These are phyloP conservation scores for Linnaemya vulpina DNA, from an alignment of 2,888 invertebrate genomes.

Conservation along the genomic window DNA sequence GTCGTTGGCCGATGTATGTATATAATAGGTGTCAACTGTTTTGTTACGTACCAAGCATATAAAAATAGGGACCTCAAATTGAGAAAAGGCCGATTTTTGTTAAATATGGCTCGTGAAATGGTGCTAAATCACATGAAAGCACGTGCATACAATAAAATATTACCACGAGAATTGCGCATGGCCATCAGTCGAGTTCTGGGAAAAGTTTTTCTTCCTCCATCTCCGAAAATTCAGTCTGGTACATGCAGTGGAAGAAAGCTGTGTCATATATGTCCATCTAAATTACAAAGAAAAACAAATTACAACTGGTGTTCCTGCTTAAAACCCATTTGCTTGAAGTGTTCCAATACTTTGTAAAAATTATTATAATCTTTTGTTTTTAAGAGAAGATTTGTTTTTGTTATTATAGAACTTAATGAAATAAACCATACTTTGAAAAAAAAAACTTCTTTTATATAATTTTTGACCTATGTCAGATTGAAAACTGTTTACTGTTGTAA, in stretches of 20 bases:
- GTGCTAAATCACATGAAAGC: conserved; percentile 63
- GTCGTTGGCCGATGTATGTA: conserved; percentile 68
- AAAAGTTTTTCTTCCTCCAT: conserved; percentile 63
- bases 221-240: conserved; percentile 55
- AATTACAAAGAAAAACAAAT: conserved; percentile 36
- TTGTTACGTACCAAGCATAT: conserved; percentile 62
- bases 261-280: conserved; percentile 42
- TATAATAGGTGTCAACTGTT: conserved; percentile 60
- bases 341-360: conserved; percentile 23
- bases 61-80: conserved; percentile 58
- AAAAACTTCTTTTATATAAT: no score
- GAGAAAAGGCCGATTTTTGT: conserved; percentile 59
- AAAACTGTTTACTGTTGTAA: no score
- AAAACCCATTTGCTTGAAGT: conserved; percentile 41
- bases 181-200: conserved; percentile 26
- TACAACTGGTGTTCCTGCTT: conserved; percentile 31
- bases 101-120: conserved; percentile 54
- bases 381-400: no score
- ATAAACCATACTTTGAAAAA: no score
- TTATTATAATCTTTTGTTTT: no score
- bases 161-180: conserved; percentile 50
- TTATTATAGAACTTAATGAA: no score
- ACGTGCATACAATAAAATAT: conserved; percentile 60
- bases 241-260: conserved; percentile 36
- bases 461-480: no score